Evolutionary conservation across 2,113 vertebrate species (phyloP).

Genomic region (Oplegnathus fasciatus): DNA sequence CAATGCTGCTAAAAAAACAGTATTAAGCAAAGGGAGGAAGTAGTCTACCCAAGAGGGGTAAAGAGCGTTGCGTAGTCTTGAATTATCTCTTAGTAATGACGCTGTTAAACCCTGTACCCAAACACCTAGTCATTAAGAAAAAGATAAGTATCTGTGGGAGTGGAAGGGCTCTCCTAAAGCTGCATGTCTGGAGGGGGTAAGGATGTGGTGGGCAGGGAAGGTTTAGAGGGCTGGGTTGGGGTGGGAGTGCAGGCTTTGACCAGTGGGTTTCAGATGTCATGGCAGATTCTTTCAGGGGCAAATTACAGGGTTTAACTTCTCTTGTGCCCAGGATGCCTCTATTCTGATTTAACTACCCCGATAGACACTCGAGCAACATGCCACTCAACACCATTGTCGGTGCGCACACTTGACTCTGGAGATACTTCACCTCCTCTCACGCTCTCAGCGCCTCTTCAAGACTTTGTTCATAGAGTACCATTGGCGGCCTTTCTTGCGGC

Average conservation of each 20-base stretch:
- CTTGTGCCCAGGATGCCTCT: slow-evolving; percentile 68
- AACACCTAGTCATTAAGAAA: slow-evolving; percentile 79
- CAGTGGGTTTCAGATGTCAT: slow-evolving; percentile 81
- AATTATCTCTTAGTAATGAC: slow-evolving; percentile 75
- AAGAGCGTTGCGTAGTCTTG: slow-evolving; percentile 48
- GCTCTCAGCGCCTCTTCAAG: slow-evolving; percentile 70
- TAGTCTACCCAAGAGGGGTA: slow-evolving; percentile 54
- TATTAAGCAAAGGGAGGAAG: slow-evolving; percentile 56
- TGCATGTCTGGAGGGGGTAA: slow-evolving; percentile 79
- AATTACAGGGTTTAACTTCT: slow-evolving; percentile 83
- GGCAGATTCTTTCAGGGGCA: slow-evolving; percentile 78
- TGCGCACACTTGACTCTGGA: slow-evolving; percentile 73
- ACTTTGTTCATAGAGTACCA: slow-evolving; percentile 74
- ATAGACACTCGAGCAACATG: slow-evolving; percentile 68
- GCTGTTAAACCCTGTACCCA: slow-evolving; percentile 73
- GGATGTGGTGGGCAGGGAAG: slow-evolving; percentile 62
- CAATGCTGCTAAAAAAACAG: slow-evolving; percentile 22
- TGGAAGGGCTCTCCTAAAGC: slow-evolving; percentile 73
- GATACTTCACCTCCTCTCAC: slow-evolving; percentile 74
- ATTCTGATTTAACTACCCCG: slow-evolving; percentile 71
- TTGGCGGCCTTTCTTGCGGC: slow-evolving; percentile 46
- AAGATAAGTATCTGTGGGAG: slow-evolving; percentile 84
- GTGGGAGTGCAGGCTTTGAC: slow-evolving; percentile 70
- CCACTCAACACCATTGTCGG: slow-evolving; percentile 68
- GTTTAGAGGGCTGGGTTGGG: slow-evolving; percentile 57